Conservation (phyloP, 30 jellyfish, hydroid and myxozoan genomes). For the Chrysaora quinquecirrha region DNA sequence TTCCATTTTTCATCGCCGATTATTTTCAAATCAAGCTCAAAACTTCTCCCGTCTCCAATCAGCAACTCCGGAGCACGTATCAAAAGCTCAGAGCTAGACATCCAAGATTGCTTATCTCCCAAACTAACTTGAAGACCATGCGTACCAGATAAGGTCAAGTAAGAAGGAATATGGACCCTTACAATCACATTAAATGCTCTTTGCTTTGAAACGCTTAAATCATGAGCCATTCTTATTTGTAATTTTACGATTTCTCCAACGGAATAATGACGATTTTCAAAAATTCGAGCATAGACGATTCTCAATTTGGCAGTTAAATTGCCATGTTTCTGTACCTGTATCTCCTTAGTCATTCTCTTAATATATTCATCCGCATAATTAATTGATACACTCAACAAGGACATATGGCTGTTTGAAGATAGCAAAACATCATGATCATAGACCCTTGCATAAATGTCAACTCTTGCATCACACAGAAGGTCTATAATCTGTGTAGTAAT, state of each 20-base stretch:
- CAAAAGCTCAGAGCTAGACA: slow-evolving; percentile 4
- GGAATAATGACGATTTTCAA: background rate
- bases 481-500: background rate
- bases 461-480: slow-evolving; percentile 33
- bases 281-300: background rate
- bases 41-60: background rate
- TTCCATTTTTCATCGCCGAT: slow-evolving; percentile 1
- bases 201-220: background rate
- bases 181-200: slow-evolving; percentile 45
- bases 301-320: slow-evolving; percentile 18
- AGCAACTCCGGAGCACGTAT: slow-evolving; percentile 20
- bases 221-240: background rate
- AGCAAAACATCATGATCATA: slow-evolving; percentile 23
- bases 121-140: slow-evolving; percentile 17
- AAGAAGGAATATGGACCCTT: slow-evolving; percentile 31
- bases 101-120: slow-evolving; percentile 2
- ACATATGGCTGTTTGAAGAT: background rate
- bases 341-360: slow-evolving; percentile 2
- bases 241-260: slow-evolving; percentile 41
- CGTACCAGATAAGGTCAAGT: slow-evolving; percentile 15
- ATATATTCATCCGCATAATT: slow-evolving; percentile 43
- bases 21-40: slow-evolving; percentile 6
- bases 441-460: slow-evolving; percentile 17
- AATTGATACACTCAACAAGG: background rate
- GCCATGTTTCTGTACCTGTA: background rate